A percentile compares a stretch with the other conserved stretches of the same genome.
These are phyloP conservation scores for Drosophila kikkawai DNA, from an alignment of 1,140 invertebrate species.

Conservation along the genomic window DNA sequence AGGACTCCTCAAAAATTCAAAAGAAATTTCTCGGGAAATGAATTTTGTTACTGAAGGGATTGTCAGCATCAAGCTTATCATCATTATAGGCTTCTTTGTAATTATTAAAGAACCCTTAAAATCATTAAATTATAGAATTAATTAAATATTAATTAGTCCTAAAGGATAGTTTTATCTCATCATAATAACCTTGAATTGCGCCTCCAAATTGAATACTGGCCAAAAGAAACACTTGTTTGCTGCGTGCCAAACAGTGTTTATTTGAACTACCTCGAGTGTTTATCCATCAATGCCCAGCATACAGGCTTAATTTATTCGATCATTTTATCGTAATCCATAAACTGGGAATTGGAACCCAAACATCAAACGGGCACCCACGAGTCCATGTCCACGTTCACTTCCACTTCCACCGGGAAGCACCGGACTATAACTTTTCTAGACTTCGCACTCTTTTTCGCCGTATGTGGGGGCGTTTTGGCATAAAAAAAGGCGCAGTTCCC, in stretches of 20 bases:
- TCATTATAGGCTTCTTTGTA: too few relatives aligned
- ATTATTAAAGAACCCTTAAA: not conserved
- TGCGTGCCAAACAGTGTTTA: not conserved
- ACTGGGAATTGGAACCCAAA: conserved; percentile 6
- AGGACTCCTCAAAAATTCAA: too few relatives aligned
- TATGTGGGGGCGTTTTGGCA: conserved; percentile 39
- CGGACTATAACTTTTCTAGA: conserved; percentile 20
- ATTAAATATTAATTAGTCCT: too few relatives aligned
- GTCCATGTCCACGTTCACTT: not conserved
- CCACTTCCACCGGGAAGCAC: conserved; percentile 25
- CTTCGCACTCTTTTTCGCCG: conserved; percentile 4
- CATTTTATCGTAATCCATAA: conserved; percentile 2
- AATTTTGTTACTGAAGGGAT: too few relatives aligned
- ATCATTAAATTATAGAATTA: not conserved
- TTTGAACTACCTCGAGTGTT: conserved; percentile 3
- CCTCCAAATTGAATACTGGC: too few relatives aligned
- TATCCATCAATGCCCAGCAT: conserved; percentile 12
- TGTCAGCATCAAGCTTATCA: too few relatives aligned
- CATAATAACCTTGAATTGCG: not conserved
- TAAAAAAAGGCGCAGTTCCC: conserved; percentile 67
- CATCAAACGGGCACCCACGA: conserved; percentile 31
- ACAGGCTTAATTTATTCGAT: not conserved
- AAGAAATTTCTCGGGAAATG: too few relatives aligned
- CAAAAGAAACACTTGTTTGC: conserved; percentile 21
- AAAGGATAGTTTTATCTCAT: not conserved